phyloP scores from a whole-genome alignment of 2,888 invertebrate genomes.

The Xanthorhoe spadicearia region DNA sequence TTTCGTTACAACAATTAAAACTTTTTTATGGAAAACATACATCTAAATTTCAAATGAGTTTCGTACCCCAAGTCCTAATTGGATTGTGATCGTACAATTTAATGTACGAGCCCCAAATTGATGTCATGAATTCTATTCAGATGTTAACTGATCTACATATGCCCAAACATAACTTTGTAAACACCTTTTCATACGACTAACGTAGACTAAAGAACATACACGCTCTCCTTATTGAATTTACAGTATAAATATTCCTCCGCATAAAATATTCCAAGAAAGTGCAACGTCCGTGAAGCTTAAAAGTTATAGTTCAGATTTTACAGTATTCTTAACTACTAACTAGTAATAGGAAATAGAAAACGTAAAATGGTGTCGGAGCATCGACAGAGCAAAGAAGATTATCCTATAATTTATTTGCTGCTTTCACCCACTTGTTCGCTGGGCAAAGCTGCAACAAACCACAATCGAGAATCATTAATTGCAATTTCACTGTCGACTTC shows the following conservation, averaged over 20 bases:
- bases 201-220: neutral
- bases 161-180: neutral
- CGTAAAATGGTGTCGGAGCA: neutral
- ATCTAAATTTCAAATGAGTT: slow-evolving; percentile 26
- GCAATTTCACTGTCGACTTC: neutral
- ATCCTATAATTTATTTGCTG: neutral
- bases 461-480: slow-evolving; percentile 3
- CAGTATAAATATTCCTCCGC: neutral
- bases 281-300: neutral
- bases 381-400: neutral
- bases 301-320: slow-evolving; percentile 1
- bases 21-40: slow-evolving; percentile 25
- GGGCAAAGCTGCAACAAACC: neutral
- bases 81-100: slow-evolving; percentile 29
- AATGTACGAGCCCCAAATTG: slow-evolving; percentile 18
- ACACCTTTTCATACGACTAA: neutral
- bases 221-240: neutral
- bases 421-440: neutral
- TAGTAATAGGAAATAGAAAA: neutral
- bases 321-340: neutral
- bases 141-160: slow-evolving; percentile 17
- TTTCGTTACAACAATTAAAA: slow-evolving; percentile 23
- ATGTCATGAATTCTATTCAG: slow-evolving; percentile 36
- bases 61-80: slow-evolving; percentile 13
- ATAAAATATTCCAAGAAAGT: neutral